Evolutionary conservation across 1,140 invertebrate species (phyloP), one percentile per base, ranked within the genome.

Genomic region (Panulirus ornatus): DNA sequence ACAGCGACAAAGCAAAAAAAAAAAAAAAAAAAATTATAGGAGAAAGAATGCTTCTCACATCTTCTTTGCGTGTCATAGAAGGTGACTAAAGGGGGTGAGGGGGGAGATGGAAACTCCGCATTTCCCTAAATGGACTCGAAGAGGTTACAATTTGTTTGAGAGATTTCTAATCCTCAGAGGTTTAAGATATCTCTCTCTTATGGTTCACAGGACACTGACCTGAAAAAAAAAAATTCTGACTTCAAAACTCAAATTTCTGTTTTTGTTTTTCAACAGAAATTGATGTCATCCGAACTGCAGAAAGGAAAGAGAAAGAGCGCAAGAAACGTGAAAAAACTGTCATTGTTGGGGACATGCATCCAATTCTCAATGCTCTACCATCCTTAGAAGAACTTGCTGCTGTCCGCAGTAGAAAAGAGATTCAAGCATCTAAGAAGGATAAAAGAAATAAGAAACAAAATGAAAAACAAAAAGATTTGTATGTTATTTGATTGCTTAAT

Each of bases 271-370:
- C 51, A 44, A 34, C 34, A 85, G 84, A 75, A 86, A 76, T 86
- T 58, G 84, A 86, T 75, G 47, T 71, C 27, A 40, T 86, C 2
- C 70, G 36, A 11, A 71, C 71, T 30, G n/a, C 70, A n/a, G 27
- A 71, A 58, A 75, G 36, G 27, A 71, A 42, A 16, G 84, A 47
- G 70, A 86, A 75, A 30, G 84, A 86, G 36, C 70, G 84, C 9
- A 75, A 76, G 47, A 86, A 76, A 16, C 70, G 84, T 22, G 84
- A 86, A 38, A 86, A 86, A 27, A 86, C 70, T 22, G 73, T n/a
- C 0, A 34, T 86, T 0, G 84, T 86, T 0, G 84, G 84, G 19
- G 84, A 86, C 27, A 44, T 86, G 44, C 84, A 86, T 27, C 84
- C 84, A 1, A 44, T 86, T 44, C 66, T 86, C 0, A 27, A 86